Evolutionary conservation across 2,113 vertebrate species (phyloP), one percentile per base, ranked within the genome.

Genomic region (Sitta europaea): DNA sequence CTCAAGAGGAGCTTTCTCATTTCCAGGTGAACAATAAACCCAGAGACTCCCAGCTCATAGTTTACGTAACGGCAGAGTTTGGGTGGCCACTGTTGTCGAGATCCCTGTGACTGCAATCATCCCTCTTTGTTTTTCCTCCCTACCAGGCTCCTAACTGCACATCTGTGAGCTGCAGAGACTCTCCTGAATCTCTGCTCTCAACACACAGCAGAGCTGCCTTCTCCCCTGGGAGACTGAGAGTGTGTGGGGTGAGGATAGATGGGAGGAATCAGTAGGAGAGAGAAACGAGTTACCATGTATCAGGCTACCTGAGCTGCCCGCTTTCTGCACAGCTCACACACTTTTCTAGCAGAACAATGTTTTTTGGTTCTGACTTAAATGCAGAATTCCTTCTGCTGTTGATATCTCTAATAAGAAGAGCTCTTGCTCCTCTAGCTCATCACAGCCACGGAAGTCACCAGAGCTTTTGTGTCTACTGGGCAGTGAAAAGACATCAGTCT

Each of bases 21-120:
- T 93, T 94, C 92, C 94, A 95, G 92, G 95, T 94, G 96, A 92
- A 80, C 85, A 88, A 77, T 82, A 78, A 95, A 66, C 40, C 55
- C 13, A 51, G 53, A 75, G 65, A 33, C 73, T 68, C 57, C 4
- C 66, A 75, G 77, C 70, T 93, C 75, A 12, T 22, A 28, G 81
- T 88, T 94, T 95, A 93, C 2, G 1, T 40, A 88, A 86, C 4
- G 0, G 58, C 6, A 7, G 55, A 55, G 66, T 76, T 76, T 92
- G 90, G 90, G 94, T 86, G 90, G 92, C 86, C 45, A 3, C 86
- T 70, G 61, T 23, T 50, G 59, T 58, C 0, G 12, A 73, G 68
- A 68, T 75, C 80, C 48, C 70, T 35, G 58, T 9, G 68, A 25
- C 85, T 76, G 65, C 85, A 80, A 67, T 38, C 22, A n/a, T 50